A percentile compares a stretch with the other conserved stretches of the same genome.
Conservation (phyloP, 2,797 vertebrate genomes). For the Alcedo quadribrachys region DNA sequence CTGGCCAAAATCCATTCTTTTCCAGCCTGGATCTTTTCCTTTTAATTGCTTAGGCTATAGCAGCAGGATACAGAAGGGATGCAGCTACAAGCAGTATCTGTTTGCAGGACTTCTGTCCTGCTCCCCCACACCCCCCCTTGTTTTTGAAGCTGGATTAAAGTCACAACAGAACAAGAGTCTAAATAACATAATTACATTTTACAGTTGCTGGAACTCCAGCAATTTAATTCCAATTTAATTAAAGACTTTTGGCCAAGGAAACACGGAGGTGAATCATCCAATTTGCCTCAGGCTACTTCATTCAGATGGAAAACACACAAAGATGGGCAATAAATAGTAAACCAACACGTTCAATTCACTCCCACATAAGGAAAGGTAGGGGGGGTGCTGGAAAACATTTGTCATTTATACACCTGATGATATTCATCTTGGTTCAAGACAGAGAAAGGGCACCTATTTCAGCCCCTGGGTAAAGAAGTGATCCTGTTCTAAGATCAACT, state of each 20-base stretch:
- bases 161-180: background rate
- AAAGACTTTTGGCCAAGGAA: slow-evolving; percentile 47
- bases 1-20: background rate
- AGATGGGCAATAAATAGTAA: background rate
- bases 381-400: background rate
- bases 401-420: background rate
- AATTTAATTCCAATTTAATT: slow-evolving; percentile 62
- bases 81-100: background rate
- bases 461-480: background rate
- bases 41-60: background rate
- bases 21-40: background rate
- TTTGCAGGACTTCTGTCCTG: background rate
- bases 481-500: background rate
- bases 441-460: background rate
- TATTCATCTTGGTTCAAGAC: background rate
- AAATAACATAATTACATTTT: slow-evolving; percentile 23
- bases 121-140: background rate
- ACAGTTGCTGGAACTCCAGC: slow-evolving; percentile 24
- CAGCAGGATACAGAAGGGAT: fast-evolving
- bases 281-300: slow-evolving; percentile 25
- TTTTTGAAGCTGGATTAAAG: background rate
- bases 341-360: background rate
- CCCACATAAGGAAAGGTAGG: background rate
- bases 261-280: slow-evolving; percentile 21
- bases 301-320: slow-evolving; percentile 25